Base-by-base conservation (phyloP, 1,140 invertebrate species). In the Bombus waltoni region DNA sequence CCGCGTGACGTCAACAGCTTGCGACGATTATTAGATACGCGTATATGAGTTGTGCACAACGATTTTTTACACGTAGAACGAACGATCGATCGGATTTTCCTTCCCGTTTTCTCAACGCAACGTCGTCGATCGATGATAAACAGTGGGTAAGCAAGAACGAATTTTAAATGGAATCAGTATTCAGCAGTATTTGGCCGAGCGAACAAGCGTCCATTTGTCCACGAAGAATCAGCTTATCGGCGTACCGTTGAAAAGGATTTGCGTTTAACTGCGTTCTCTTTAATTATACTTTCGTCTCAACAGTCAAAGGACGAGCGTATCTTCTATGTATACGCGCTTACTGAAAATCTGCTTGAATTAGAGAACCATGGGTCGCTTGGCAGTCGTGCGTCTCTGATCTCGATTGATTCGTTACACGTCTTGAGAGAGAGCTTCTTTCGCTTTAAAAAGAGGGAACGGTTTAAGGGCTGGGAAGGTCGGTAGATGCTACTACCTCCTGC, bases 401-500 rank as follows among this genome's bases (percentile, higher is more conserved):
- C 91, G 91, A 93, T 94, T 94, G 93, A 94, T 93, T 94, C 93
- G 92, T 92, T 93, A 93, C 92, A 88, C 88, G 89, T 91, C 89
- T 91, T 87, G 75, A 88, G 81, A 88, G 81, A 71, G 81, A 77
- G 3, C 40, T 86, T 11, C 73, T 59, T 78, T 42, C 74, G 35
- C 68, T 68, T 73, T 57, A 77, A 89, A 74, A 78, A 86, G 84
- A 86, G 71, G 68, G 68, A 68, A 81, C 81, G 80, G 77, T 53
- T 88, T 90, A 85, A 88, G 85, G 79, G 82, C 4, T 42, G 76
- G 72, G 71, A 62, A 70, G 44, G 75, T 83, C 83, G 85, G 79
- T 78, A 71, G 71, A 76, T 32, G 35, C 57, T 38, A 1, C 72
- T 22, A 22, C 47, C 13, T n/a, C 65, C 70, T 80, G 28, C 40